Base-by-base conservation (phyloP, 2,888 invertebrate species). In the Acanthococcus lagerstroemiae region DNA sequence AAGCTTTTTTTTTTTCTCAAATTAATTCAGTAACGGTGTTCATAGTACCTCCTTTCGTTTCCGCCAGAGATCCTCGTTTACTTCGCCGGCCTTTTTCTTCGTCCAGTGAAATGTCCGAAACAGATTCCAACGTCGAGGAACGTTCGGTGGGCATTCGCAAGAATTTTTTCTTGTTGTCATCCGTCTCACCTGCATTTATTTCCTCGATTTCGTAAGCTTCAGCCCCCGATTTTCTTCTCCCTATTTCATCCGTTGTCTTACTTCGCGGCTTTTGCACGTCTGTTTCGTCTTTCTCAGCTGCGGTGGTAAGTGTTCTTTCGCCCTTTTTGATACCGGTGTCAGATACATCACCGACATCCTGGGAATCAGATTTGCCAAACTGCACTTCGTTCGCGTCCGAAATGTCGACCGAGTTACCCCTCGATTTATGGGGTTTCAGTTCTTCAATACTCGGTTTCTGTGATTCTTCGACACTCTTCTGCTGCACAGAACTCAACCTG, bases 11-110 rank as follows among this genome's bases (percentile, higher is more conserved):
- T n/a, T n/a, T n/a, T n/a, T n/a, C n/a, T n/a, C n/a, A n/a, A n/a
- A n/a, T n/a, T n/a, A n/a, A n/a, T n/a, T n/a, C n/a, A n/a, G n/a
- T n/a, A n/a, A n/a, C n/a, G n/a, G n/a, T n/a, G n/a, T 45, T 45
- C 46, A 45, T 45, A 44, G 58, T 58, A 58, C 58, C 58, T 58
- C 58, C 58, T 58, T 58, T 58, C 46, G 22, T 48, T 58, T 25
- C 58, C 19, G 24, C 19, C 58, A 58, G 26, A 44, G 58, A 58
- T 24, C 45, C 58, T 3, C 58, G 46, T 58, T 58, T 58, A 45
- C 58, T 58, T 25, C 21, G 26, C 7, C 46, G 27, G 4, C 21
- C 9, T 48, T 58, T 58, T 17, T 58, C 58, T n/a, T 58, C 58
- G 46, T 58, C 58, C 24, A 58, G 17, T 44, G 58, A 58, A 6